Conservation (phyloP, 2,797 vertebrate species). For the Spea hammondii region DNA sequence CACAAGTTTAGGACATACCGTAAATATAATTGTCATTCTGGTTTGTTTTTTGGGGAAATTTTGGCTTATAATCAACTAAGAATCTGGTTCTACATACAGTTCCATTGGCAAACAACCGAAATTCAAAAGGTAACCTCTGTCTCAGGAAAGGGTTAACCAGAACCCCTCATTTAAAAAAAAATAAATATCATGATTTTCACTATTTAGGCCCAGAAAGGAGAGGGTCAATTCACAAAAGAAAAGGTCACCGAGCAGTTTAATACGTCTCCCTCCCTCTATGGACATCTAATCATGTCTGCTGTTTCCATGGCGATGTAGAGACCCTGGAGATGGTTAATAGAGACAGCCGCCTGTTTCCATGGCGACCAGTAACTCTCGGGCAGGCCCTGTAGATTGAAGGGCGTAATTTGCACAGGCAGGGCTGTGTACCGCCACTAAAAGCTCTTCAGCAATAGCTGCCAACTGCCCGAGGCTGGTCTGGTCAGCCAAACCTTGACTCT, state of each 20-base stretch:
- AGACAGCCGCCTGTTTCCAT: constrained; percentile 57
- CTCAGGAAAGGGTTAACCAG: too few species aligned
- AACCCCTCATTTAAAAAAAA: too few species aligned
- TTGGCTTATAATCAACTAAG: too few species aligned
- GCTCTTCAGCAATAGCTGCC: not conserved
- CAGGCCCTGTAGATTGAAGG: constrained; percentile 52
- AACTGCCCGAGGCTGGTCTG: not conserved
- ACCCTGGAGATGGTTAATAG: constrained; percentile 61
- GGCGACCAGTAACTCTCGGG: constrained; percentile 55
- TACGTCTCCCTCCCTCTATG: constrained; percentile 2
- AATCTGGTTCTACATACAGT: too few species aligned
- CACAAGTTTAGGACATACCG: too few species aligned
- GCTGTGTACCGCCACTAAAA: too few species aligned
- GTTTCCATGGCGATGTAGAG: constrained; percentile 63
- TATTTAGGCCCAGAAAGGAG: not conserved
- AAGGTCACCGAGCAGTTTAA: constrained; percentile 28
- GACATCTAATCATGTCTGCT: constrained; percentile 62
- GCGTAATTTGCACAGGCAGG: constrained; percentile 56
- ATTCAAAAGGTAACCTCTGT: too few species aligned
- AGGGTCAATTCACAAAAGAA: constrained; percentile 12
- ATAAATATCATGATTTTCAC: too few species aligned
- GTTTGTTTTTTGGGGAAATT: too few species aligned
- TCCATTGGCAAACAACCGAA: too few species aligned
- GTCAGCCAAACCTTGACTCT: too few species aligned
- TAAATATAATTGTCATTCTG: too few species aligned